Conservation (phyloP, 2,888 invertebrate species). For the Steinernema hermaphroditum region DNA sequence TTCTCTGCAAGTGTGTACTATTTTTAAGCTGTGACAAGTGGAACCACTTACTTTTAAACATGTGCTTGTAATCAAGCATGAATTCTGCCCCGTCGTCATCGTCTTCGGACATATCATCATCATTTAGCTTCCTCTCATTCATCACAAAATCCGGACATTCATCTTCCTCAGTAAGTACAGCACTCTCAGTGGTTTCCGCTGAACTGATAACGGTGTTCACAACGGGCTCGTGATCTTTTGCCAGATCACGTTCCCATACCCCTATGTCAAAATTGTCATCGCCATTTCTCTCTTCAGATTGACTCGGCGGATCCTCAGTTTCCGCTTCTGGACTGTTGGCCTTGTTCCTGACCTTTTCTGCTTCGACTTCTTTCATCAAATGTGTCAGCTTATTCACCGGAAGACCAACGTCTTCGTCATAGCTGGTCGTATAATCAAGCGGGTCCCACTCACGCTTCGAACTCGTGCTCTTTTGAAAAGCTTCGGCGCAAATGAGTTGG, state of each 20-base stretch:
- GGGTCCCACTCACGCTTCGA: conserved; percentile 68
- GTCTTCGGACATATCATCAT: conserved; percentile 58
- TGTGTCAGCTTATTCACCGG: conserved; percentile 41
- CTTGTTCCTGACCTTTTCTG: conserved; percentile 12
- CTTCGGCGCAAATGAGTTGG: conserved; percentile 66
- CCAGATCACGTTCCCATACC: conserved; percentile 64
- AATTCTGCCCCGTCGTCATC: conserved; percentile 50
- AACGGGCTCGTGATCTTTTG: too few species aligned
- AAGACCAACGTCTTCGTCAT: conserved; percentile 12
- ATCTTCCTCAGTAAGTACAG: too few species aligned
- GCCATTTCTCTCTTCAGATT: conserved; percentile 22
- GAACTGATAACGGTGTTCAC: too few species aligned
- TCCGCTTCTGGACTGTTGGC: conserved; percentile 38
- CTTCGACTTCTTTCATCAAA: conserved; percentile 31
- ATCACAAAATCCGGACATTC: conserved; percentile 17
- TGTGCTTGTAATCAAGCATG: neutral
- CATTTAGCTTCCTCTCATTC: conserved; percentile 35
- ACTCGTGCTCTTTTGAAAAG: conserved; percentile 47
- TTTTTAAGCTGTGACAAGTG: too few species aligned
- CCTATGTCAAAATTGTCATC: conserved; percentile 56
- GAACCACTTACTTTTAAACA: neutral
- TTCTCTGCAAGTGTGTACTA: too few species aligned
- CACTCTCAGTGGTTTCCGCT: too few species aligned
- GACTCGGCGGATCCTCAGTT: conserved; percentile 34
- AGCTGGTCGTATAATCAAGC: conserved; percentile 58